phyloP scores from a whole-genome alignment of 2,797 vertebrate species.

The Enteromius trimaculatus region DNA sequence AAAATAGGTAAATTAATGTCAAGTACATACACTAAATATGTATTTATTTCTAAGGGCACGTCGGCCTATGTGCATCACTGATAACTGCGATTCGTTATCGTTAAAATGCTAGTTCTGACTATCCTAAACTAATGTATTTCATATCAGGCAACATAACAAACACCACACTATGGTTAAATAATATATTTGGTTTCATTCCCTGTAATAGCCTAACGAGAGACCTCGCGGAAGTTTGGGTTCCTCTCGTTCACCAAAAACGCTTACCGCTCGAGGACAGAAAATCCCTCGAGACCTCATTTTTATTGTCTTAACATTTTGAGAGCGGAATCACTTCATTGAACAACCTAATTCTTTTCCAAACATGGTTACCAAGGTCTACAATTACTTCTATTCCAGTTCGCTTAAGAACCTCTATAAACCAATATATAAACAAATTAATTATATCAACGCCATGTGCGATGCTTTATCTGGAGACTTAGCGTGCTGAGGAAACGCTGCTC shows the following conservation, averaged over 20 bases:
- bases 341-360: constrained; percentile 51
- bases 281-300: constrained; percentile 44
- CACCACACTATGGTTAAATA: background rate
- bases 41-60: background rate
- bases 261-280: constrained; percentile 43
- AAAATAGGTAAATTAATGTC: background rate
- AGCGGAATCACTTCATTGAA: constrained; percentile 52
- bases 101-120: background rate
- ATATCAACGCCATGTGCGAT: constrained; percentile 57
- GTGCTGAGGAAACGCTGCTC: constrained; percentile 42
- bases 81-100: background rate
- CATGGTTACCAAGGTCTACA: constrained; percentile 52
- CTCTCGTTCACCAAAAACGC: constrained; percentile 41
- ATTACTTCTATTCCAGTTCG: constrained; percentile 62
- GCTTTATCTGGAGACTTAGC: constrained; percentile 56
- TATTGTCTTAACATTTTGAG: constrained; percentile 58
- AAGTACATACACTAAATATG: background rate
- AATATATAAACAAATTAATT: constrained; percentile 61
- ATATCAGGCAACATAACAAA: background rate
- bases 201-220: constrained; percentile 13
- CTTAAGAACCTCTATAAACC: constrained; percentile 55
- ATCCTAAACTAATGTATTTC: background rate
- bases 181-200: background rate
- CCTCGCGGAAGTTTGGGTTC: constrained; percentile 38
- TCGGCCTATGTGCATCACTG: background rate